A percentile compares a stretch with the other conserved stretches of the same genome.
These are phyloP conservation scores for Rapana venosa DNA, from an alignment of 2,888 invertebrate species.

Conservation along the genomic window DNA sequence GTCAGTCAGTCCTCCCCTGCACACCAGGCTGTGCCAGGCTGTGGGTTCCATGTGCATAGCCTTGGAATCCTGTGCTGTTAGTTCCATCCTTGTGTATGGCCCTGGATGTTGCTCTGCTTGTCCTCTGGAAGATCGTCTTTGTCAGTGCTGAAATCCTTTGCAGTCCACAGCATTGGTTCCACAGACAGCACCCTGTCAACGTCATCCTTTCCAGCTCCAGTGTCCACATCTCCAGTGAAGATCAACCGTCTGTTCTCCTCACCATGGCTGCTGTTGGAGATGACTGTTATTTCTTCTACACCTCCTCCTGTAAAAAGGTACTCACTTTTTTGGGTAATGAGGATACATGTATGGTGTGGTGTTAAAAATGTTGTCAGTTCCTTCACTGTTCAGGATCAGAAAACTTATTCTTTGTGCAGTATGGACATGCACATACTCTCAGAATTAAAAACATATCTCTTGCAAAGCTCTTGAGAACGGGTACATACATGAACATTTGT, in stretches of 20 bases:
- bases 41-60: no score
- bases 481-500: no score
- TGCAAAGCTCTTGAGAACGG: no score
- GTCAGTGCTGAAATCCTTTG: constrained; percentile 1
- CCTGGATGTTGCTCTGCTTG: not conserved
- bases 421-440: no score
- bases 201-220: not conserved
- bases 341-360: no score
- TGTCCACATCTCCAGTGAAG: not conserved
- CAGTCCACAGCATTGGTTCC: not conserved
- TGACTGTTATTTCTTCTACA: constrained; percentile 93
- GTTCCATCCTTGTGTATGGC: not conserved
- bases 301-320: constrained; percentile 91
- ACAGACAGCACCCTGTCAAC: not conserved
- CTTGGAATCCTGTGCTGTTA: not conserved
- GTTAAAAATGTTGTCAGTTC: no score
- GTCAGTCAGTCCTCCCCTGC: constrained; percentile 12
- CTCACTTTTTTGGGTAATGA: constrained; percentile 50
- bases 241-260: not conserved
- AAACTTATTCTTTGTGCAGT: no score
- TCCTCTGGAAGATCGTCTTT: not conserved
- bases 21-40: not conserved
- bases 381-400: no score
- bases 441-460: no score
- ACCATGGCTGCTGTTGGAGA: constrained; percentile 73